A percentile compares a stretch with the other conserved stretches of the same genome.
These are phyloP conservation scores for Rhinella marina DNA, from an alignment of 2,797 vertebrate species.

Conservation along the genomic window DNA sequence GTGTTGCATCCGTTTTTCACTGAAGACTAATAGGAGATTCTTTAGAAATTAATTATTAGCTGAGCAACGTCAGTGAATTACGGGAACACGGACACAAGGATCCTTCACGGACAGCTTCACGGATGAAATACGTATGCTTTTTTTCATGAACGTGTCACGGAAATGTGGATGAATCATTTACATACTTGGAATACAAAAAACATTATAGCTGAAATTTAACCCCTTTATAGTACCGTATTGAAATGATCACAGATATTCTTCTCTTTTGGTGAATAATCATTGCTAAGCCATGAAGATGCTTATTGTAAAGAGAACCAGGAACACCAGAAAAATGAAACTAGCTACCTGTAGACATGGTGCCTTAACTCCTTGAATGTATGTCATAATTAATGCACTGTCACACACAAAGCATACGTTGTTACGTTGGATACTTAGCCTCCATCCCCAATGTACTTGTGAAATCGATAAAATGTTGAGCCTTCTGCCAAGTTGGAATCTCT, in stretches of 20 bases:
- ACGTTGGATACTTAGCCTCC: slow-evolving; percentile 21
- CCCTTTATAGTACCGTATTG: neutral
- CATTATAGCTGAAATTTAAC: neutral
- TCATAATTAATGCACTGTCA: slow-evolving; percentile 50
- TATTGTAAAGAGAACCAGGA: neutral
- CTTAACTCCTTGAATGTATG: slow-evolving; percentile 17
- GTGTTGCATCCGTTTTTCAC: too few species aligned
- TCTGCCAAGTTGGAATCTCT: slow-evolving; percentile 58
- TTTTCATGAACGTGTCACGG: too few species aligned
- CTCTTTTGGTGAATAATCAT: neutral
- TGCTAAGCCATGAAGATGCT: neutral
- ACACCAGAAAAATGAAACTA: slow-evolving; percentile 11
- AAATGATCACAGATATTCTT: neutral
- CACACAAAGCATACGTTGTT: slow-evolving; percentile 43
- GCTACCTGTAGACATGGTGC: neutral
- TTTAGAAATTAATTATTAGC: too few species aligned
- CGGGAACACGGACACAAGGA: too few species aligned
- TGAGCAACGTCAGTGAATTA: too few species aligned
- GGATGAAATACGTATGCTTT: too few species aligned
- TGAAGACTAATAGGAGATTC: too few species aligned
- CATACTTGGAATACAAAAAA: too few species aligned
- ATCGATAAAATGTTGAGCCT: slow-evolving; percentile 36
- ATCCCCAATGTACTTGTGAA: slow-evolving; percentile 46
- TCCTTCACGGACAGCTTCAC: too few species aligned
- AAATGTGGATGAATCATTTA: too few species aligned